Evolutionary conservation across 2,797 vertebrate species (phyloP).

Genomic region (Poeciliopsis paucimaculata): DNA sequence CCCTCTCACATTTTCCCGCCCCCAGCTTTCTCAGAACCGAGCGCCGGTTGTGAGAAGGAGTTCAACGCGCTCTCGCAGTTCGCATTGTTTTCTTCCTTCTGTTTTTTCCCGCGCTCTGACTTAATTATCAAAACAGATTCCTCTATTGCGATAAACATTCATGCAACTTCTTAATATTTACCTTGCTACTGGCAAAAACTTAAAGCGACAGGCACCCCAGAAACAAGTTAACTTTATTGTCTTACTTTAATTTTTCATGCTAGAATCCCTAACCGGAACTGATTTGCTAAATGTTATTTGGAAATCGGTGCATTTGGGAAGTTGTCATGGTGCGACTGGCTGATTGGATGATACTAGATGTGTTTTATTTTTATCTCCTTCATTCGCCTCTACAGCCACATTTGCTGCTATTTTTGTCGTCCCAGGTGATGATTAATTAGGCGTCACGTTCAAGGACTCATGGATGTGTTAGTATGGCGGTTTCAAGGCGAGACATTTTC

Average conservation of each 20-base stretch:
- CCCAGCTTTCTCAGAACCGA: slow-evolving; percentile 23
- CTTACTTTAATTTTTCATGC: not conserved
- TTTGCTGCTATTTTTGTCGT: not conserved
- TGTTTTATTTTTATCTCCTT: not conserved
- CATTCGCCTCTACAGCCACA: not conserved
- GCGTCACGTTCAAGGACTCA: not conserved
- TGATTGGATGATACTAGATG: not conserved
- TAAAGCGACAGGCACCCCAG: too few relatives aligned
- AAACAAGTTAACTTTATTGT: not conserved
- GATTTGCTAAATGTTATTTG: not conserved
- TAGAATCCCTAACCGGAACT: not conserved
- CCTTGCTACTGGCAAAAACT: too few relatives aligned
- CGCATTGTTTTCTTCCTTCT: not conserved
- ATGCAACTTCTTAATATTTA: not conserved
- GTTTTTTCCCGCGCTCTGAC: slow-evolving; percentile 8
- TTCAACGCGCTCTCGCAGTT: not conserved
- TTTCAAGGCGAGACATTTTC: not conserved
- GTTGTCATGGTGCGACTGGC: not conserved
- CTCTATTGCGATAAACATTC: slow-evolving; percentile 4
- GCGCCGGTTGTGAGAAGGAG: not conserved
- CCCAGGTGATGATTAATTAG: not conserved
- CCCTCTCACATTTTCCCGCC: slow-evolving; percentile 21
- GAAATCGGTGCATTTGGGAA: not conserved
- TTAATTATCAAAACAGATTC: slow-evolving; percentile 12
- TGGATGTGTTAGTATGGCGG: not conserved